Evolutionary conservation across 1,140 invertebrate genomes (phyloP).

Genomic region (Pseudomyrmex sp.): DNA sequence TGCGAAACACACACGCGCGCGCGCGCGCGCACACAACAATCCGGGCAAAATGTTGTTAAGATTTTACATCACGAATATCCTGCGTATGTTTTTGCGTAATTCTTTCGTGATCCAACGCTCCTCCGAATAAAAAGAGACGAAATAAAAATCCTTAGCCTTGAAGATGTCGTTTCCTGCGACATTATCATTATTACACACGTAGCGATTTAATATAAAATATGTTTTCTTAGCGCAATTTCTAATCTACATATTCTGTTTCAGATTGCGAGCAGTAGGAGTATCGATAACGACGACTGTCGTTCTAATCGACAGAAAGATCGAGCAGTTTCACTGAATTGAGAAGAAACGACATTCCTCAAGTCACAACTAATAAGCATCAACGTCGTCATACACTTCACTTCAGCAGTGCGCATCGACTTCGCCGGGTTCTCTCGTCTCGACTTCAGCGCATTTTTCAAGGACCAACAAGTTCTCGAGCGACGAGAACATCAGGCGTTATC

Average conservation of each 20-base stretch:
- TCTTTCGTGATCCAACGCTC: neutral
- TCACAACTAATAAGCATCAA: neutral
- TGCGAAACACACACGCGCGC: neutral
- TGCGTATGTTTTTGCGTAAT: slow-evolving; percentile 16
- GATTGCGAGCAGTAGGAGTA: neutral
- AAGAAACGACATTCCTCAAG: neutral
- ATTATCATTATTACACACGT: neutral
- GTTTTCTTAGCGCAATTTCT: slow-evolving; percentile 5
- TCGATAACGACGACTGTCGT: neutral
- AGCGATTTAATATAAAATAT: neutral
- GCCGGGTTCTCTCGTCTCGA: neutral
- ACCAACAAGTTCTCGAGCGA: neutral
- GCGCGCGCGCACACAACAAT: slow-evolving; percentile 6
- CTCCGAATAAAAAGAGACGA: slow-evolving; percentile 1
- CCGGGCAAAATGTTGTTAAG: slow-evolving; percentile 24
- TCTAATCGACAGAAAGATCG: neutral
- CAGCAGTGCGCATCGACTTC: neutral
- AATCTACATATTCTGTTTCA: slow-evolving; percentile 3
- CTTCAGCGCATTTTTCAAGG: slow-evolving; percentile 15
- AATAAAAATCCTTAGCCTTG: neutral
- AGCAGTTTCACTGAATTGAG: neutral
- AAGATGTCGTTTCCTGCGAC: neutral
- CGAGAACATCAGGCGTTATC: slow-evolving; percentile 17
- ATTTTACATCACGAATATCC: slow-evolving; percentile 37
- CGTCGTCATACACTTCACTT: neutral